Base-by-base conservation (phyloP, 1,140 invertebrate species). In the Cyrtorhinus lividipennis region DNA sequence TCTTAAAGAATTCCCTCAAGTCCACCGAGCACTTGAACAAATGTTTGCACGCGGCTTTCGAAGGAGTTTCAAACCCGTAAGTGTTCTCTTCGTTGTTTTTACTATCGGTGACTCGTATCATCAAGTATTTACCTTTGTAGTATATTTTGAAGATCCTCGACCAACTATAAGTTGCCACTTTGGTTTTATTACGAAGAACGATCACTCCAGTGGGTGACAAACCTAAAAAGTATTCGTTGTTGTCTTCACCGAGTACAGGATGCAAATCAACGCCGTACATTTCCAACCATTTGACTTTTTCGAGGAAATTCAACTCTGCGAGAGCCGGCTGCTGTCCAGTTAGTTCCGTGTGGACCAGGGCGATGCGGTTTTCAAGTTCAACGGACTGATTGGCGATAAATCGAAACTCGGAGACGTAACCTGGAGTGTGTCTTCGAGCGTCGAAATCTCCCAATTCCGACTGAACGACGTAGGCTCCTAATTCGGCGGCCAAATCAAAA, bases 121-220 rank as follows among this genome's bases (percentile, higher is more conserved):
- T 95, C 75, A 98, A 97, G 75, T 92, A 95, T 73, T 90, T 87
- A 70, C 89, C 91, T 80, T 95, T 95, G 76, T 92, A 93, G 74
- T 23, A 60, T 48, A 60, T 59, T 15, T 58, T 57, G 18, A 18
- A 12, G 44, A 64, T 53, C 1, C 72, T 75, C 73, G 71, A 82
- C 96, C 96, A 99, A 76, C 95, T 97, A 78, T 99, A 99, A 75
- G 97, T 92, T 67, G 95, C 96, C 68, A 99, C 96, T 78, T 96
- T 98, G 73, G 85, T 90, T 76, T 91, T 88, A 72, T 94, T 95
- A 68, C 96, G 84, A 70, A 98, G 83, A 48, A 99, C 87, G 69
- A 98, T 87, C 71, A 99, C 90, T 61, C 96, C 96, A 72, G 92
- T 95, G 61, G 96, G 96, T 57, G 95, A 98, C 67, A 99, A 76